Evolutionary conservation across 2,113 vertebrate species (phyloP), one percentile per base, ranked within the genome.

Genomic region (Paraplagusia blochii): DNA sequence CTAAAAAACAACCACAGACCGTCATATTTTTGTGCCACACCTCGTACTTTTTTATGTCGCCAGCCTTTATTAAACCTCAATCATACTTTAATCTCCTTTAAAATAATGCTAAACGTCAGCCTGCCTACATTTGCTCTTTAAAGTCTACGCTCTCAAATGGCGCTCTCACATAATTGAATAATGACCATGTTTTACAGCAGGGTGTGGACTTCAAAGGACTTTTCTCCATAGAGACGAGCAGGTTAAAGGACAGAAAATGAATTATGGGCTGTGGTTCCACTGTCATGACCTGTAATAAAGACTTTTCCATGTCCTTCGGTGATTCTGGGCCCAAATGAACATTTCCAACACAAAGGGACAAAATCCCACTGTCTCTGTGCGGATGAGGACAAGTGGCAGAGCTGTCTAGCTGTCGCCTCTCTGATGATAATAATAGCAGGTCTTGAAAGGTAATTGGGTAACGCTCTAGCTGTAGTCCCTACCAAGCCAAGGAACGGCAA

Each of bases 341-440:
- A 76, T 82, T 81, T 86, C 77, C 19, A 44, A 76, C 72, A 82
- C 72, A 77, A 80, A 77, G 61, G 56, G 46, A 44, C 52, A 45
- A 42, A 53, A 87, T 80, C 42, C 58, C 61, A 53, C 53, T 53
- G 74, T 77, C 69, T 82, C 69, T 10, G 40, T 65, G 49, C 22
- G 44, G 63, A 69, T 78, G 72, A 57, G 57, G 70, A 65, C 69
- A 72, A 29, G 22, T 29, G 63, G 68, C 36, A 8, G 19, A 80
- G 67, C 75, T 77, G 71, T 55, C 81, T 63, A 58, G 45, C 70
- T 77, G 83, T 58, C 72, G 76, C 83, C 83, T 81, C 72, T 72
- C 79, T 80, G 69, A 77, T 79, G 80, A 71, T 88, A 86, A 89
- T 89, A 83, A 89, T 85, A 85, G 80, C 76, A 70, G 74, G 75